Conservation (phyloP, 2,888 invertebrate genomes). For the Aleiodes testaceus region DNA sequence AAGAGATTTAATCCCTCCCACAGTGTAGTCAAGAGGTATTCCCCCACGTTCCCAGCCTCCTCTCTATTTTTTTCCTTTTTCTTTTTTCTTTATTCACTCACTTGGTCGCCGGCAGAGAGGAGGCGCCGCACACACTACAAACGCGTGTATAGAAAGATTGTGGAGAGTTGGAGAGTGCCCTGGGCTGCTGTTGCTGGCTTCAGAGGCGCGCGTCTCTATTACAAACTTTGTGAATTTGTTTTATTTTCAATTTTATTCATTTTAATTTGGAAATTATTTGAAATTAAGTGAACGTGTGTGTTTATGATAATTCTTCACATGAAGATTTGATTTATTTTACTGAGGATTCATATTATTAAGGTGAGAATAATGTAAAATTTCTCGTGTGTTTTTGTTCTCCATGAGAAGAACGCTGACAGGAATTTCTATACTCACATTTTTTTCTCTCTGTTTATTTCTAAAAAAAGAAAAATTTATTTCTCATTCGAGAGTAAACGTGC, state of each 20-base stretch:
- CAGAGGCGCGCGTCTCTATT: slow-evolving; percentile 52
- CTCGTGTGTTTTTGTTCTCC: background rate
- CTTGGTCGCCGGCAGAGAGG: slow-evolving; percentile 52
- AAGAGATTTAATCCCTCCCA: slow-evolving; percentile 59
- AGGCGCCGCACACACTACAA: slow-evolving; percentile 45
- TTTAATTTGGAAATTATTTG: background rate
- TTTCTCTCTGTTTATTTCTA: slow-evolving; percentile 17
- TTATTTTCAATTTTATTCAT: slow-evolving; percentile 44
- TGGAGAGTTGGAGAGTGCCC: slow-evolving; percentile 50
- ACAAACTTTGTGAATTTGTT: slow-evolving; percentile 35
- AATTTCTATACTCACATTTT: slow-evolving; percentile 20
- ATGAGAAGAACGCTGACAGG: slow-evolving; percentile 23
- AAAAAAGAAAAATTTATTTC: background rate
- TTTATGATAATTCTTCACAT: background rate
- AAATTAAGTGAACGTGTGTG: slow-evolving; percentile 15
- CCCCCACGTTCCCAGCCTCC: slow-evolving; percentile 41
- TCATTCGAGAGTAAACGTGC: background rate
- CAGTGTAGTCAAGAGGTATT: slow-evolving; percentile 47
- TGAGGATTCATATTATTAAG: slow-evolving; percentile 26
- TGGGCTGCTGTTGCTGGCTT: slow-evolving; percentile 53
- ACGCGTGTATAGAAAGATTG: slow-evolving; percentile 32
- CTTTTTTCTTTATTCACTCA: slow-evolving; percentile 32
- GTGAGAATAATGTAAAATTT: background rate
- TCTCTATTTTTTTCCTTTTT: background rate
- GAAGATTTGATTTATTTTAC: background rate